Evolutionary conservation across 2,797 vertebrate genomes (phyloP).

Genomic region (Ateles fusciceps): DNA sequence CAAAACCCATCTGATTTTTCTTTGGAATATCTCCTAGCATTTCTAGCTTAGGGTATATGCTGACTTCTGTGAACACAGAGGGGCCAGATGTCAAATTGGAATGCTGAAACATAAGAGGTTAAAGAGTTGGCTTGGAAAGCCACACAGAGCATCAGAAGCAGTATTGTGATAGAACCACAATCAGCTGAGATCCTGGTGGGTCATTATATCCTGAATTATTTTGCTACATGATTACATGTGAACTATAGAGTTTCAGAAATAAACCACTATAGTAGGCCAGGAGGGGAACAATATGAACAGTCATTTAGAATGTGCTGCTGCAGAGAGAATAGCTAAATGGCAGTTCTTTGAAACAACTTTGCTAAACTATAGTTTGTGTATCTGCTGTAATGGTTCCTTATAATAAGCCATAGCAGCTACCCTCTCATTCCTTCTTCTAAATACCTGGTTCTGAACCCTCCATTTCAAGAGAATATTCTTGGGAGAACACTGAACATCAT

Average conservation of each 20-base stretch:
- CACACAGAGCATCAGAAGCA: background rate
- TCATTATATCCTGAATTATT: slow-evolving; percentile 70
- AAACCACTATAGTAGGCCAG: slow-evolving; percentile 29
- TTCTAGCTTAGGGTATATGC: background rate
- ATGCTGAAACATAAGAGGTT: background rate
- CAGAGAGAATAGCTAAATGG: slow-evolving; percentile 59
- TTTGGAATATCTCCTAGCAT: background rate
- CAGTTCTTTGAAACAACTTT: slow-evolving; percentile 59
- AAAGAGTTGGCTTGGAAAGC: background rate
- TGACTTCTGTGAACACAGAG: background rate
- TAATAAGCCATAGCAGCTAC: slow-evolving; percentile 41
- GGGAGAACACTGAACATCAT: slow-evolving; percentile 70
- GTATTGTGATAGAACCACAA: slow-evolving; percentile 22
- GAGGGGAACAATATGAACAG: slow-evolving; percentile 69
- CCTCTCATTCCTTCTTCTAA: slow-evolving; percentile 36
- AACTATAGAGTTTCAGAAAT: slow-evolving; percentile 70
- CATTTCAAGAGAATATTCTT: slow-evolving; percentile 73
- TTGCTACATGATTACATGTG: slow-evolving; percentile 71
- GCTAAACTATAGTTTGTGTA: slow-evolving; percentile 45
- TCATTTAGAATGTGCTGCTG: slow-evolving; percentile 65
- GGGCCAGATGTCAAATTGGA: background rate
- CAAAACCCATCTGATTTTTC: background rate
- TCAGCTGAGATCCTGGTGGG: slow-evolving; percentile 48
- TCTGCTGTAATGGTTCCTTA: background rate
- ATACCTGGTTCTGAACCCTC: slow-evolving; percentile 61